phyloP scores from a whole-genome alignment of 2,888 invertebrate species.

The Lepidocyrtinus sp. region DNA sequence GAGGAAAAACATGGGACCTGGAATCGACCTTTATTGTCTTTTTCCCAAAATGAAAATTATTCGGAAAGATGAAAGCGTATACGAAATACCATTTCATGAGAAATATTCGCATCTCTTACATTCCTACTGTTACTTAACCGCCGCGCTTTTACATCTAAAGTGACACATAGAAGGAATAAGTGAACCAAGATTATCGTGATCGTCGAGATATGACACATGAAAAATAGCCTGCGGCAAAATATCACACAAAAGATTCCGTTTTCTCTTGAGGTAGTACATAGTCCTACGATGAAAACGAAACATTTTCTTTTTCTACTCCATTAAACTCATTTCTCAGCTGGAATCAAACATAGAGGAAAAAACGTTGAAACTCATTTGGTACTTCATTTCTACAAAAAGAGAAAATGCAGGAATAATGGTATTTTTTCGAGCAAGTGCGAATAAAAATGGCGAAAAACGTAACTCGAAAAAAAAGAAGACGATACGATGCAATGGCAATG shows the following conservation, averaged over 20 bases:
- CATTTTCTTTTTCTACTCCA: constrained; percentile 30
- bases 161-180: neutral
- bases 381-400: too few species aligned
- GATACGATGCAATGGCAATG: too few species aligned
- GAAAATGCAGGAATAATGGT: too few species aligned
- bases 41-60: neutral
- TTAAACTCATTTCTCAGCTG: constrained; percentile 55
- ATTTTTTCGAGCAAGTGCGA: neutral
- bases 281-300: too few species aligned
- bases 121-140: neutral
- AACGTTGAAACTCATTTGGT: neutral
- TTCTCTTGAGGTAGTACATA: too few species aligned
- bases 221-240: neutral
- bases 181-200: neutral
- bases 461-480: neutral
- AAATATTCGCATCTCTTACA: neutral
- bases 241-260: neutral
- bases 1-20: constrained; percentile 27
- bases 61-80: neutral
- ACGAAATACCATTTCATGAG: too few species aligned
- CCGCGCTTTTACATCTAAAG: neutral
- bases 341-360: constrained; percentile 41
- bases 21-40: constrained; percentile 5
- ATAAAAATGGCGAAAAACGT: neutral
- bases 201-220: neutral